These are phyloP conservation scores for Drusus annulatus DNA, from an alignment of 1,140 invertebrate genomes.

Conservation along the genomic window DNA sequence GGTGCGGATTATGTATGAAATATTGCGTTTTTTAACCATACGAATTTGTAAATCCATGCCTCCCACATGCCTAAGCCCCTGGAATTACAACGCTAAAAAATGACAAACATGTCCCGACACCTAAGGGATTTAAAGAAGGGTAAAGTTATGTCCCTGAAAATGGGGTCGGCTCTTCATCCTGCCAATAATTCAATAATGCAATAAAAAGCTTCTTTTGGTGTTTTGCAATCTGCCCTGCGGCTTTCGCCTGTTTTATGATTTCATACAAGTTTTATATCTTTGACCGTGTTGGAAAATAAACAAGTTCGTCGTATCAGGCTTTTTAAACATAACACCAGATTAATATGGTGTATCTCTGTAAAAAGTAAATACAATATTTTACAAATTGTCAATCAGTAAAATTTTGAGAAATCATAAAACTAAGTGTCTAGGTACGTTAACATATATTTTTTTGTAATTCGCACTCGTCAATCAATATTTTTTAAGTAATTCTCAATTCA, in stretches of 20 bases:
- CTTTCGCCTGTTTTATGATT: conserved; percentile 17
- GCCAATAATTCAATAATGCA: conserved; percentile 33
- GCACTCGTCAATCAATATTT: too few species aligned
- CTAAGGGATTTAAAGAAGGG: conserved; percentile 47
- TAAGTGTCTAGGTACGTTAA: too few species aligned
- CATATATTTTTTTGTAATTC: too few species aligned
- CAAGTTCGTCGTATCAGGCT: too few species aligned
- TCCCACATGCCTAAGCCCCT: conserved; percentile 35
- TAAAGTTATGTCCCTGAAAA: conserved; percentile 19
- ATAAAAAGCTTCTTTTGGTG: neutral
- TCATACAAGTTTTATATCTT: neutral
- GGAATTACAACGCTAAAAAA: conserved; percentile 40
- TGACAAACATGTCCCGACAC: conserved; percentile 50
- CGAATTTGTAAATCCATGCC: conserved; percentile 3
- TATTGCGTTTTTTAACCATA: neutral
- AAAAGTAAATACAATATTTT: too few species aligned
- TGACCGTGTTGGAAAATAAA: too few species aligned
- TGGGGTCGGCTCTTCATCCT: neutral
- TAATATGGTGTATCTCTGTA: too few species aligned
- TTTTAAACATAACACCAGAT: too few species aligned
- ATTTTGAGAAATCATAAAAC: too few species aligned
- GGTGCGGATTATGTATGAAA: neutral
- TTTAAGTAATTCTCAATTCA: too few species aligned
- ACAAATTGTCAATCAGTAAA: too few species aligned
- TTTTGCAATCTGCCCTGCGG: conserved; percentile 1